phyloP scores from a whole-genome alignment of 1,140 invertebrate genomes.

The Cheumatopsyche charites region DNA sequence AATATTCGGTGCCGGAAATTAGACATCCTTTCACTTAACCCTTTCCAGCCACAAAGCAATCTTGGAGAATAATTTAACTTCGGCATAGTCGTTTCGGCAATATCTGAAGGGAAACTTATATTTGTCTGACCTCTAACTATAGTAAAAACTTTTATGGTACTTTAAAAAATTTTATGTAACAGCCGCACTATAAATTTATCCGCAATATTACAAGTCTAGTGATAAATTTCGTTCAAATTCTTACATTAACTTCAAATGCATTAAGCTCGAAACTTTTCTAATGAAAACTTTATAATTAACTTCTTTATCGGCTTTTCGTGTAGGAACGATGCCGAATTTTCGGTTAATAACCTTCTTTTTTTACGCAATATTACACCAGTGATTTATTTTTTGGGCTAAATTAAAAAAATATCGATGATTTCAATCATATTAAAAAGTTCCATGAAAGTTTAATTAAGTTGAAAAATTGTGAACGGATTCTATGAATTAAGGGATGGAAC shows the following conservation, averaged over 20 bases:
- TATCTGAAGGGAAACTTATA: slow-evolving; percentile 10
- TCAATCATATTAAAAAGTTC: background rate
- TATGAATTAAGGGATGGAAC: slow-evolving; percentile 9
- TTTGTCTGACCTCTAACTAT: no score
- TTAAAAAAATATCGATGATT: slow-evolving; percentile 5
- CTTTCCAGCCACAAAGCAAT: background rate
- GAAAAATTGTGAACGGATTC: slow-evolving; percentile 6
- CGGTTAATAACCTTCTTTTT: background rate
- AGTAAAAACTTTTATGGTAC: no score
- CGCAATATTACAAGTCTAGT: background rate
- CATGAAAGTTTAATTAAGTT: slow-evolving; percentile 2
- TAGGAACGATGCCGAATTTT: background rate
- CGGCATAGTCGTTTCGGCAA: background rate
- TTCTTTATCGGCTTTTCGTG: slow-evolving; percentile 19
- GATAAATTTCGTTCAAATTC: background rate
- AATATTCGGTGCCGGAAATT: slow-evolving; percentile 30
- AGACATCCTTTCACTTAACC: slow-evolving; percentile 23
- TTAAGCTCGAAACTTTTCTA: slow-evolving; percentile 22
- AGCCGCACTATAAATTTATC: background rate
- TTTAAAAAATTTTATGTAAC: background rate
- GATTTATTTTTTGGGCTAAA: background rate
- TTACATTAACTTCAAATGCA: background rate
- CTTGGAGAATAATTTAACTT: slow-evolving; percentile 28
- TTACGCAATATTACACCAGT: background rate
- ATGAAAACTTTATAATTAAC: slow-evolving; percentile 31